Base-by-base conservation (phyloP, 2,888 invertebrate species). In the Scotopteryx bipunctaria region DNA sequence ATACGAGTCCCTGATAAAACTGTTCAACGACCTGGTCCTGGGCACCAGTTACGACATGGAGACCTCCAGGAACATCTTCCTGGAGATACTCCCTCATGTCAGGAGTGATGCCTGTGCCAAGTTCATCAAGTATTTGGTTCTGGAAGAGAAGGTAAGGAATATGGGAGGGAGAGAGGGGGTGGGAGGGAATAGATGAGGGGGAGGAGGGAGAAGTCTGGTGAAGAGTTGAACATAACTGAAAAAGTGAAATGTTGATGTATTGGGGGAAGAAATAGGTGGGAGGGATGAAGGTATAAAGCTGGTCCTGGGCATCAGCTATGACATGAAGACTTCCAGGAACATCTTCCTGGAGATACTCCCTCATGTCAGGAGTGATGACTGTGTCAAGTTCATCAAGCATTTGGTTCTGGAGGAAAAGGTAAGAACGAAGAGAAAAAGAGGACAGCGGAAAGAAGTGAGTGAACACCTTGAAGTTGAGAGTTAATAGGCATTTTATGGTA, bases 11-110 rank as follows among this genome's bases (percentile, higher is more conserved):
- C 61, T 91, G 1, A 73, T 72, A 32, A 84, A 84, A 17, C 75
- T 93, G 0, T 93, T 92, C 61, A 85, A 91, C 3, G 92, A 92
- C 57, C 79, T 93, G 15, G 91, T 92, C 1, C 79, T 93, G 0
- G 94, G 95, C 0, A 95, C 95, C 2, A 95, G 95, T 60, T 95
- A 95, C 66, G 93, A 93, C 17, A 91, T 94, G 73, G 95, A 95
- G 75, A 95, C 95, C 0, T 46, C 52, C 2, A 42, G 94, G 35
- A 95, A 95, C 67, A 93, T 95, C 66, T 94, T 95, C 69, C 79
- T 94, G 61, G 95, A 95, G 72, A 91, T 94, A 0, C 84, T 95
- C 21, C 95, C 95, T 0, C 93, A 94, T 64, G 92, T 94, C 16
- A 93, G 94, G 31, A 94, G 94, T 4, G 92, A 91, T 19, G 93